phyloP scores from a whole-genome alignment of 1,140 invertebrate species.

The Hestina assimilis region DNA sequence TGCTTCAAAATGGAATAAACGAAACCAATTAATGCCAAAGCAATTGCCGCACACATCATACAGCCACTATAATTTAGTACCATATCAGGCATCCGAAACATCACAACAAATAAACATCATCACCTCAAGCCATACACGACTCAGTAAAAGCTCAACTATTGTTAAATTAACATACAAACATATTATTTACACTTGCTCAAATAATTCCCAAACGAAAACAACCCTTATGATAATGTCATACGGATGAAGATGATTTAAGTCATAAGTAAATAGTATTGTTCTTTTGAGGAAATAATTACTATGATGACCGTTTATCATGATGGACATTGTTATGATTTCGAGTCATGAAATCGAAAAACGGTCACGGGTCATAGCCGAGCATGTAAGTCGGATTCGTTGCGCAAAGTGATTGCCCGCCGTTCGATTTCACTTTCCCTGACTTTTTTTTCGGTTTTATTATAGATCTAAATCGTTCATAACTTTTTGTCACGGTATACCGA shows the following conservation, averaged over 20 bases:
- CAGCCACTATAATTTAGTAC: slow-evolving; percentile 39
- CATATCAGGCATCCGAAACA: slow-evolving; percentile 28
- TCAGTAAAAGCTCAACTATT: slow-evolving; percentile 59
- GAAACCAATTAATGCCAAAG: slow-evolving; percentile 23
- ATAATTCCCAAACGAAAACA: slow-evolving; percentile 12
- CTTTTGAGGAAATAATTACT: slow-evolving; percentile 54
- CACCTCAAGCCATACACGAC: slow-evolving; percentile 69
- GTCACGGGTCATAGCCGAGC: slow-evolving; percentile 52
- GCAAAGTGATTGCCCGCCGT: slow-evolving; percentile 39
- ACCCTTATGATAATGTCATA: slow-evolving; percentile 27
- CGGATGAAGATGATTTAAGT: slow-evolving; percentile 10
- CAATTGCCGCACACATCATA: slow-evolving; percentile 43
- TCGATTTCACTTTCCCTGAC: slow-evolving; percentile 54
- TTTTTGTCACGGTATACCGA: slow-evolving; percentile 36
- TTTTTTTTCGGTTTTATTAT: slow-evolving; percentile 29
- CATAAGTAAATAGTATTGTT: slow-evolving; percentile 33
- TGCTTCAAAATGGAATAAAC: slow-evolving; percentile 16
- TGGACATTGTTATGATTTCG: slow-evolving; percentile 65
- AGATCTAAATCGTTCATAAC: slow-evolving; percentile 31
- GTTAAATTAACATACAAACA: slow-evolving; percentile 38
- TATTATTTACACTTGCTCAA: neutral
- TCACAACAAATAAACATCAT: slow-evolving; percentile 61
- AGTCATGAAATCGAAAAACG: slow-evolving; percentile 60
- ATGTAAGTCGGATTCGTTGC: slow-evolving; percentile 44
- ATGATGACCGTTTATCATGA: slow-evolving; percentile 59